These are phyloP conservation scores for Clanis bilineata DNA, from an alignment of 2,888 invertebrate genomes.

Conservation along the genomic window DNA sequence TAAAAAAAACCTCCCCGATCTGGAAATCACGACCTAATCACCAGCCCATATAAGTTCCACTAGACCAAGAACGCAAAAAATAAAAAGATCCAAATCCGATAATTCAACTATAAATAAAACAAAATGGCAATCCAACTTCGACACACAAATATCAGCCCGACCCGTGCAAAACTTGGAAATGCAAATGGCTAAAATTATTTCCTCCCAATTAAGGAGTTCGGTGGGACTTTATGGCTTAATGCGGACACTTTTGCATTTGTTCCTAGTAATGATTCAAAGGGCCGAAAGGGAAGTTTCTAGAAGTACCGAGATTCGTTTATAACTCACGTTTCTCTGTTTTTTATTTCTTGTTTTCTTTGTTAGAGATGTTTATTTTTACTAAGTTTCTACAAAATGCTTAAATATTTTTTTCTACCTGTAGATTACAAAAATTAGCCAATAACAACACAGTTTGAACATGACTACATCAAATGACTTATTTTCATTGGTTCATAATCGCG, in stretches of 20 bases:
- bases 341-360: neutral
- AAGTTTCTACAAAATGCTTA: neutral
- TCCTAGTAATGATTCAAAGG: conserved; percentile 4
- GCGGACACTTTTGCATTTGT: conserved; percentile 11
- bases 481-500: too few species aligned
- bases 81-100: too few species aligned
- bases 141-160: neutral
- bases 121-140: neutral
- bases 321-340: neutral
- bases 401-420: neutral
- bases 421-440: neutral
- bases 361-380: neutral
- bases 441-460: too few species aligned
- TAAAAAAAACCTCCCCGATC: too few species aligned
- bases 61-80: too few species aligned
- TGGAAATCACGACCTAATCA: too few species aligned
- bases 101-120: neutral
- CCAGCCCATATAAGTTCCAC: too few species aligned
- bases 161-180: neutral
- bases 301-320: neutral
- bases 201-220: conserved; percentile 19
- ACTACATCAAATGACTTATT: too few species aligned
- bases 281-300: neutral
- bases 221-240: neutral
- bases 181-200: conserved; percentile 14